phyloP scores from a whole-genome alignment of 2,888 invertebrate species.

The Baccha elongata region DNA sequence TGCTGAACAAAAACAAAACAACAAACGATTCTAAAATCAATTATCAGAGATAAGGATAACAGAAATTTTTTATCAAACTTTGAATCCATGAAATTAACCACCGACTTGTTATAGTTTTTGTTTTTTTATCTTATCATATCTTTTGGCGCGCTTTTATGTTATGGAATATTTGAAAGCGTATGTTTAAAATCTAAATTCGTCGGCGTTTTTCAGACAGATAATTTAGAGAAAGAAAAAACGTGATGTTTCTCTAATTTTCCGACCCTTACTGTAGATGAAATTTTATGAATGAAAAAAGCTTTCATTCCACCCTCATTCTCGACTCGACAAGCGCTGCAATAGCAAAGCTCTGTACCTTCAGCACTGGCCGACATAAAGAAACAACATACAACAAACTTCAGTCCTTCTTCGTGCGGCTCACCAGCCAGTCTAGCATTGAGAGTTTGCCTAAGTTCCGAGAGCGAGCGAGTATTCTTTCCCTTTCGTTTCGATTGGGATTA shows the following conservation, averaged over 20 bases:
- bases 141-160: not conserved
- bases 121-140: not conserved
- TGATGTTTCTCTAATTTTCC: no score
- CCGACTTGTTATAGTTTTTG: not conserved
- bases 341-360: slow-evolving; percentile 57
- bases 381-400: slow-evolving; percentile 44
- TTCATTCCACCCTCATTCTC: slow-evolving; percentile 41
- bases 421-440: slow-evolving; percentile 55
- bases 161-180: no score
- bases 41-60: not conserved
- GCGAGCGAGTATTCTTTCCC: not conserved
- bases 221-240: no score
- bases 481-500: slow-evolving; percentile 9
- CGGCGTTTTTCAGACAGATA: no score
- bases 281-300: slow-evolving; percentile 71
- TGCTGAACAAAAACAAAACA: not conserved
- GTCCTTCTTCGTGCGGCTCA: slow-evolving; percentile 72
- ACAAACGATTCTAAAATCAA: not conserved
- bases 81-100: not conserved
- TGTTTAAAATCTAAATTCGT: no score
- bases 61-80: not conserved
- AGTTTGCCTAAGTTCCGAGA: slow-evolving; percentile 36
- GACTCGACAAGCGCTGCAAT: slow-evolving; percentile 33
- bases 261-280: slow-evolving; percentile 47
- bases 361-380: slow-evolving; percentile 7